phyloP scores from a whole-genome alignment of 2,113 vertebrate genomes.

The human region DNA sequence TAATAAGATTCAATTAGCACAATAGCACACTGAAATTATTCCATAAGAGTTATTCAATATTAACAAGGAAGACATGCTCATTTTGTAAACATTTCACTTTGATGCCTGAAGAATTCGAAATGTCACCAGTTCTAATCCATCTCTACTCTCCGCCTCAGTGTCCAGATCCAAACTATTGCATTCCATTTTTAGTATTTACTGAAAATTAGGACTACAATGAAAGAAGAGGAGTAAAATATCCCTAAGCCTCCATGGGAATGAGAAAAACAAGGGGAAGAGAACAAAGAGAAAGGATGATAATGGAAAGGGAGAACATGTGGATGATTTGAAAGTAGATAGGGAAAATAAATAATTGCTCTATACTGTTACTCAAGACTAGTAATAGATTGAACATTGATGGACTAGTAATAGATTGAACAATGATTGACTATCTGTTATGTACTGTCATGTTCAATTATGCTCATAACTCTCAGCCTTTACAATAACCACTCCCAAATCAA shows the following conservation, averaged over 20 bases:
- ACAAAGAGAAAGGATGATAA: not conserved
- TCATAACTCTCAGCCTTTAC: not conserved
- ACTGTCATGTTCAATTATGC: not conserved
- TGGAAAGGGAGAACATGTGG: not conserved
- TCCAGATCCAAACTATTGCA: not conserved
- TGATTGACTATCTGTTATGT: not conserved
- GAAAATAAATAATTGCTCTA: not conserved
- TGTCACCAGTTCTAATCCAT: not conserved
- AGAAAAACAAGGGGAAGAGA: not conserved
- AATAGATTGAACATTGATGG: not conserved
- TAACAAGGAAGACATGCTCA: not conserved
- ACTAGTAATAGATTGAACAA: not conserved
- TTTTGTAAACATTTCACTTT: not conserved
- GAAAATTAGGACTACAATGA: not conserved
- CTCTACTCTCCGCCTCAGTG: not conserved
- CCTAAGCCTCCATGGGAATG: not conserved
- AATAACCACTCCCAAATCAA: not conserved
- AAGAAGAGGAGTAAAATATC: not conserved
- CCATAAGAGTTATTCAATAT: not conserved
- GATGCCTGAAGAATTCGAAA: not conserved
- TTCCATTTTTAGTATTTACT: no score
- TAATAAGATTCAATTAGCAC: not conserved
- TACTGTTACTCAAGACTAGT: not conserved
- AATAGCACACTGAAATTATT: not conserved
- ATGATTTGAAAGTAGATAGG: not conserved